Conservation (phyloP, 2,113 vertebrate genomes). For the Lamprotornis superbus region DNA sequence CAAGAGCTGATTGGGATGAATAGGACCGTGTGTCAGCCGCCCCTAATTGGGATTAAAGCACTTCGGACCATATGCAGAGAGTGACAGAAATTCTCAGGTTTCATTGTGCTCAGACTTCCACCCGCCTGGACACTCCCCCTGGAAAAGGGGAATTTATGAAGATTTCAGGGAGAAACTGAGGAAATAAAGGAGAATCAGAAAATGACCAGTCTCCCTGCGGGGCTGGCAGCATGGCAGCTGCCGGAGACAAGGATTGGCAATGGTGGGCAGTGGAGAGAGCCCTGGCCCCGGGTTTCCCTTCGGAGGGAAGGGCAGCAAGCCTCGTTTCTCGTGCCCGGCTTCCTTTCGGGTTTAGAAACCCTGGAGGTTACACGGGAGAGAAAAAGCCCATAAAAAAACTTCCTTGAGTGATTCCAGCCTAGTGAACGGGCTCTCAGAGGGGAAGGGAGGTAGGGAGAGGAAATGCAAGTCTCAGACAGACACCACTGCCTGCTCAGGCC, state of each 20-base stretch:
- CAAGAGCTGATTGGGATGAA: conserved; percentile 89
- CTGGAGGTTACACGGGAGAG: neutral
- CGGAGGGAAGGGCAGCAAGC: neutral
- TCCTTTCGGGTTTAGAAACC: neutral
- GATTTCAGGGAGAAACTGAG: conserved; percentile 66
- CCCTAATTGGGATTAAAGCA: conserved; percentile 99
- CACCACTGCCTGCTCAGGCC: neutral
- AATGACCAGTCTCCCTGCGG: conserved; percentile 24
- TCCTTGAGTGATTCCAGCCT: neutral
- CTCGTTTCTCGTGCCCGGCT: neutral
- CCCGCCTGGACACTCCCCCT: conserved; percentile 77
- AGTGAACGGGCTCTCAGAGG: neutral
- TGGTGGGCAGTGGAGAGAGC: neutral
- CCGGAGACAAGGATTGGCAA: neutral
- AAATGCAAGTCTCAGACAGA: neutral
- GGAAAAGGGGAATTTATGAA: conserved; percentile 60
- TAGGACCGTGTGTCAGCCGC: conserved; percentile 98
- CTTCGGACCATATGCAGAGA: conserved; percentile 94
- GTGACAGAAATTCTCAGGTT: conserved; percentile 94
- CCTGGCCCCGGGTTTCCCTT: neutral
- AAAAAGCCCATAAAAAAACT: neutral
- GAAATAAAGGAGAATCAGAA: conserved; percentile 64
- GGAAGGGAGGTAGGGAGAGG: neutral
- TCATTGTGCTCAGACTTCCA: conserved; percentile 90
- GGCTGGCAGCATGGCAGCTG: neutral